Evolutionary conservation across 2,888 invertebrate species (phyloP).

Genomic region (Cloeon dipterum): DNA sequence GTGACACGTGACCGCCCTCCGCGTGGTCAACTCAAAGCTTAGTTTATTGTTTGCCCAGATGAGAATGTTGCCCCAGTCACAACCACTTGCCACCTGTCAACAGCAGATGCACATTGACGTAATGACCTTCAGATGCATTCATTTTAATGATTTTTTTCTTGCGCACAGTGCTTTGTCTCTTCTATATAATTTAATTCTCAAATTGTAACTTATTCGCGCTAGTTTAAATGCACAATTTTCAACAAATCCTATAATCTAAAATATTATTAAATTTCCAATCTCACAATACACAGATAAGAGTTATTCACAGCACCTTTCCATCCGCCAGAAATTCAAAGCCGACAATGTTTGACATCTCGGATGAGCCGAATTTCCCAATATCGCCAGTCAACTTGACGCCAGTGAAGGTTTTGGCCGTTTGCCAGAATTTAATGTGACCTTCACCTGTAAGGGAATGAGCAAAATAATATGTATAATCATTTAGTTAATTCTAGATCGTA

Average conservation of each 20-base stretch:
- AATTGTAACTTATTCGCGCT: neutral
- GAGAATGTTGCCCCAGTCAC: slow-evolving; percentile 77
- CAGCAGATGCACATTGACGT: slow-evolving; percentile 2
- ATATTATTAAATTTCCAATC: too few relatives aligned
- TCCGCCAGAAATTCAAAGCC: slow-evolving; percentile 70
- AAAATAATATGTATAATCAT: too few relatives aligned
- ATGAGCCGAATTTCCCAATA: slow-evolving; percentile 77
- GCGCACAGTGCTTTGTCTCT: too few relatives aligned
- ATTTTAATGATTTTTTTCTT: neutral
- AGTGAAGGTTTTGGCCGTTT: slow-evolving; percentile 76
- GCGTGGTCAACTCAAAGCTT: slow-evolving; percentile 55
- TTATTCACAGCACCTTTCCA: too few relatives aligned
- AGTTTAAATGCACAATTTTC: too few relatives aligned
- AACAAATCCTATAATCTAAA: too few relatives aligned
- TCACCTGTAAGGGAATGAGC: too few relatives aligned
- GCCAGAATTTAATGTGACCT: slow-evolving; percentile 78
- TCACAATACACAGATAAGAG: too few relatives aligned
- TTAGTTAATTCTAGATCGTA: slow-evolving; percentile 2
- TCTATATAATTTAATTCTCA: too few relatives aligned
- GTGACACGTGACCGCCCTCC: slow-evolving; percentile 46
- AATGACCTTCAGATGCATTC: neutral
- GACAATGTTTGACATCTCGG: slow-evolving; percentile 72
- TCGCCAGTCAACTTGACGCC: slow-evolving; percentile 74
- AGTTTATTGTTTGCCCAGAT: slow-evolving; percentile 81
- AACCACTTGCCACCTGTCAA: slow-evolving; percentile 51